A percentile compares a stretch with the other conserved stretches of the same genome.
These are phyloP conservation scores for Chaetophractus vellerosus DNA, from an alignment of 2,797 vertebrate genomes.

Conservation along the genomic window DNA sequence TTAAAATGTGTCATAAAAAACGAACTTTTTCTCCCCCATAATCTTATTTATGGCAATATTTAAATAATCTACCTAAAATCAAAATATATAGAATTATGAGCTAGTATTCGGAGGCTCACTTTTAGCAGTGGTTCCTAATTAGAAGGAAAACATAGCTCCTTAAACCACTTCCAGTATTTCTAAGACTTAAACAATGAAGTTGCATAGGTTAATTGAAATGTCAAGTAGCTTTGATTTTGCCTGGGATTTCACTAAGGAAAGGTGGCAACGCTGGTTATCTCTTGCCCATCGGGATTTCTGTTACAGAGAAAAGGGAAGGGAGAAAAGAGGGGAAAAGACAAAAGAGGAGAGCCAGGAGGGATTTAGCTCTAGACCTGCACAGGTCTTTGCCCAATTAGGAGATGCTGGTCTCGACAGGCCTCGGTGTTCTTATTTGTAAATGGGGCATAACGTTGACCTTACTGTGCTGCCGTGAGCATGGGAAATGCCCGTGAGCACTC, in stretches of 20 bases:
- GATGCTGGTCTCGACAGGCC: neutral
- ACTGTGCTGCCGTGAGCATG: accelerated
- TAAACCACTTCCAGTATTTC: neutral
- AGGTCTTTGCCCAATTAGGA: neutral
- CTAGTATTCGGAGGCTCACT: neutral
- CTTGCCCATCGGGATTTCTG: neutral
- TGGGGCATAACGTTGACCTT: neutral
- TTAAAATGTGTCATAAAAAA: neutral
- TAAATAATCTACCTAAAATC: neutral
- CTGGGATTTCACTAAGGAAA: neutral
- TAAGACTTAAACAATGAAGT: neutral
- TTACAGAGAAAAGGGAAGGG: neutral
- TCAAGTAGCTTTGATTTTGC: constrained; percentile 5
- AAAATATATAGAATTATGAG: constrained; percentile 38
- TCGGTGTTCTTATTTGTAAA: constrained; percentile 43
- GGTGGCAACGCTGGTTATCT: neutral
- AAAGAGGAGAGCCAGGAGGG: neutral
- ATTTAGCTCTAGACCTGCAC: neutral
- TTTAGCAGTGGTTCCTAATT: neutral
- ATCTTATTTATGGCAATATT: neutral
- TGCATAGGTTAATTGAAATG: neutral
- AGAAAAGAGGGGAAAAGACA: too few species aligned
- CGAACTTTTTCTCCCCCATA: neutral
- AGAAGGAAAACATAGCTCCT: neutral
- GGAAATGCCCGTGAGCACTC: neutral